These are phyloP conservation scores for Aleadryas rufinucha DNA, from an alignment of 2,113 vertebrate species.

Conservation along the genomic window DNA sequence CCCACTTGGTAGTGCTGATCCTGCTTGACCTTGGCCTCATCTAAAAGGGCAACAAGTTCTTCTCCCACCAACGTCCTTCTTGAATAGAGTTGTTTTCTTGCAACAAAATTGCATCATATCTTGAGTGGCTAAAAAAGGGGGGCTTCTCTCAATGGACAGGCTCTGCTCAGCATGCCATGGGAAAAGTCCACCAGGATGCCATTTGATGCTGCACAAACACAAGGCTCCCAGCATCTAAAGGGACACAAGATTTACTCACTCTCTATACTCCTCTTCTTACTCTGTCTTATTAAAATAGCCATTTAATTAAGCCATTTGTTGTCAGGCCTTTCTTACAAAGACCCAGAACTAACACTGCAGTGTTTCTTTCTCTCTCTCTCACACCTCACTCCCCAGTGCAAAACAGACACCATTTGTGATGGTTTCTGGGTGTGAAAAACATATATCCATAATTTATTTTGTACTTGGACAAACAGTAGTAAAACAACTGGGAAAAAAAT, in stretches of 20 bases:
- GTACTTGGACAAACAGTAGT: neutral
- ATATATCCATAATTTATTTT: neutral
- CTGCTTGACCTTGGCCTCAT: neutral
- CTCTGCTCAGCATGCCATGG: neutral
- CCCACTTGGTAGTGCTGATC: neutral
- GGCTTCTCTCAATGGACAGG: neutral
- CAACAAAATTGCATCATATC: neutral
- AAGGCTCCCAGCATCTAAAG: neutral
- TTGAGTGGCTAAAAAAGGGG: neutral
- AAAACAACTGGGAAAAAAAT: neutral
- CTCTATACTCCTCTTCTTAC: neutral
- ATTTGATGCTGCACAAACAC: neutral
- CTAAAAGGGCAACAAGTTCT: neutral
- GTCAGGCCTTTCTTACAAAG: neutral
- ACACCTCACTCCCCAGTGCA: neutral
- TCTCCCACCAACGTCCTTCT: neutral
- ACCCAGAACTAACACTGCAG: neutral
- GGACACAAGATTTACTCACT: neutral
- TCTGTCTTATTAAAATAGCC: neutral
- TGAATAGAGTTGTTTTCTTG: neutral
- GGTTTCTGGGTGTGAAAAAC: neutral
- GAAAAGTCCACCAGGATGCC: neutral
- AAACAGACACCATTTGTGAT: neutral
- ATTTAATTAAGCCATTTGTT: neutral
- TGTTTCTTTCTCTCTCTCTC: fast-evolving